These are phyloP conservation scores for Drepanosiphum platanoidis DNA, from an alignment of 2,888 invertebrate species.

Conservation along the genomic window DNA sequence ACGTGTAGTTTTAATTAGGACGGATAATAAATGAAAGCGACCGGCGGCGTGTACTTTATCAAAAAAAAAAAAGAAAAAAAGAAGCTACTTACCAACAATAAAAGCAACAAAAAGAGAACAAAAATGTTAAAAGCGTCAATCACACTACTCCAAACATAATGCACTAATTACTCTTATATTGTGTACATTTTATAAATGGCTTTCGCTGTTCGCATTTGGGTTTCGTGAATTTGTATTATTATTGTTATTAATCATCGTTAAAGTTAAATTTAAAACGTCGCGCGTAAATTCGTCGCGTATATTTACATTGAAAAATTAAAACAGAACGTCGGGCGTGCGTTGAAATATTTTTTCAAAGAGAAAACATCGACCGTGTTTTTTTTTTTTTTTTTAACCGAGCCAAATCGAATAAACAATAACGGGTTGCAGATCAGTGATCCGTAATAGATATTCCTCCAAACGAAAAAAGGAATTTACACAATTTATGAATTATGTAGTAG, in stretches of 20 bases:
- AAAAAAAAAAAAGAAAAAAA: constrained; percentile 8
- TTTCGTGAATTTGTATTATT: not conserved
- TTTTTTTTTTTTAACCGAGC: too few relatives aligned
- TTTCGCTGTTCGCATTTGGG: not conserved
- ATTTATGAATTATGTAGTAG: too few relatives aligned
- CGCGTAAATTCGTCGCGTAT: too few relatives aligned
- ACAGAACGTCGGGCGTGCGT: not conserved
- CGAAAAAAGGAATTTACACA: too few relatives aligned
- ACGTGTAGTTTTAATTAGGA: not conserved
- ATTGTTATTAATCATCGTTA: not conserved
- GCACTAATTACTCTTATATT: not conserved
- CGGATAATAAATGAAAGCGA: not conserved
- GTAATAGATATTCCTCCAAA: too few relatives aligned
- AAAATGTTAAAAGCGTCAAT: not conserved
- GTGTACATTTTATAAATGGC: not conserved
- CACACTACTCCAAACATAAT: not conserved
- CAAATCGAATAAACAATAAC: too few relatives aligned
- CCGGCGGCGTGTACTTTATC: not conserved
- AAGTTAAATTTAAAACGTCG: too few relatives aligned
- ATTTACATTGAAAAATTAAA: not conserved
- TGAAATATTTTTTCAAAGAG: not conserved
- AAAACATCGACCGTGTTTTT: not conserved
- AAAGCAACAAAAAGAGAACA: not conserved
- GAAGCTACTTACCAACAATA: not conserved
- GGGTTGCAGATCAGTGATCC: too few relatives aligned